These are phyloP conservation scores for Mellivora capensis DNA, from an alignment of 2,113 vertebrate species.

Conservation along the genomic window DNA sequence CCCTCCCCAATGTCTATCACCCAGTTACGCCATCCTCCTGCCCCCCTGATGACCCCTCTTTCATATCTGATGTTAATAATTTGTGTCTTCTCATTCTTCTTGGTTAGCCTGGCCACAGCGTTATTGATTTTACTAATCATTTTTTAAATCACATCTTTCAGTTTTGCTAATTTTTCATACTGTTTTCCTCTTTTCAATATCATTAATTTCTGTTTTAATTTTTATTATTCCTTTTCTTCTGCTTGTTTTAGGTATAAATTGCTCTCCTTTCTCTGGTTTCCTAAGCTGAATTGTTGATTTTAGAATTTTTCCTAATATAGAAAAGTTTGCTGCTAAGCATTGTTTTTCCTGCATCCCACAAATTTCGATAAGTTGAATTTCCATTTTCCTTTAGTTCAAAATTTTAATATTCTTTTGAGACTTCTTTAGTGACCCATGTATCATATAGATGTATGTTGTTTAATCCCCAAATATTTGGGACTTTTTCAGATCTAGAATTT, in stretches of 20 bases:
- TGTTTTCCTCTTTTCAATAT: background rate
- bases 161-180: background rate
- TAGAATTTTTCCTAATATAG: background rate
- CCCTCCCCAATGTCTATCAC: too few species aligned
- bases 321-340: background rate
- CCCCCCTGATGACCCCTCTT: background rate
- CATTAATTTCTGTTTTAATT: background rate
- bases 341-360: background rate
- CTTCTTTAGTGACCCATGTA: background rate
- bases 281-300: background rate
- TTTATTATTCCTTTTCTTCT: background rate
- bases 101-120: background rate
- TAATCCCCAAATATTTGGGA: background rate
- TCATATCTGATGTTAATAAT: background rate
- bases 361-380: background rate
- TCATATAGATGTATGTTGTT: background rate
- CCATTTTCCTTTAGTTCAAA: background rate
- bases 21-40: too few species aligned
- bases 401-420: background rate
- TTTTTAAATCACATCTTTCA: background rate
- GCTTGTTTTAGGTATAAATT: background rate
- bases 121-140: background rate
- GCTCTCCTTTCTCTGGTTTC: background rate
- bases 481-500: background rate
- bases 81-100: background rate